Conservation (phyloP, 2,113 vertebrate species). For the Nicator chloris region DNA sequence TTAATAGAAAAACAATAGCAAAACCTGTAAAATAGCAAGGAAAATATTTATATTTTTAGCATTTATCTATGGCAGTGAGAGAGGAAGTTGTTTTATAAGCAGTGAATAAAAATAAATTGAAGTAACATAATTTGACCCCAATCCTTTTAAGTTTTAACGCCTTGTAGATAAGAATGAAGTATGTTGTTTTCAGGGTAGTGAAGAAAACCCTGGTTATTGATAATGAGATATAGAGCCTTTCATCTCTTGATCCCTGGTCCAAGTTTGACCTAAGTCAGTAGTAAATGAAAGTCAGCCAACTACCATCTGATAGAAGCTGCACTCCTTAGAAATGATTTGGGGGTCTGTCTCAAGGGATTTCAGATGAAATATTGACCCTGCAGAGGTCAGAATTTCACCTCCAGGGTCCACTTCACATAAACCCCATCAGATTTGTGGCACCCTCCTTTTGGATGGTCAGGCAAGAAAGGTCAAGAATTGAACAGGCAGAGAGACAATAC, state of each 20-base stretch:
- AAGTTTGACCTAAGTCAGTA: constrained; percentile 47
- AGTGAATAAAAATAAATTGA: constrained; percentile 49
- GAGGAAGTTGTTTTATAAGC: constrained; percentile 34
- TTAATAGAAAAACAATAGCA: neutral
- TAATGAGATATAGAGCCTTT: constrained; percentile 45
- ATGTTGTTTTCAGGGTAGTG: neutral
- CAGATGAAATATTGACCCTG: constrained; percentile 17
- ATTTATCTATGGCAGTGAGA: neutral
- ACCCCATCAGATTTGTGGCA: neutral
- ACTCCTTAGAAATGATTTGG: neutral
- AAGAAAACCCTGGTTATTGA: constrained; percentile 37
- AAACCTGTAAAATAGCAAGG: neutral
- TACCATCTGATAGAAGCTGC: constrained; percentile 38
- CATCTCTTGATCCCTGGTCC: constrained; percentile 56
- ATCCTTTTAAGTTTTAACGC: constrained; percentile 37
- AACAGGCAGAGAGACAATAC: neutral
- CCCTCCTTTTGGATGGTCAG: neutral
- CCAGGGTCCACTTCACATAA: neutral
- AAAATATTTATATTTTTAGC: constrained; percentile 8
- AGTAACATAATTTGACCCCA: constrained; percentile 37
- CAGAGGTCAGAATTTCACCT: constrained; percentile 23
- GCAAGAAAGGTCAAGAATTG: neutral
- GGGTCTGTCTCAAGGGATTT: neutral
- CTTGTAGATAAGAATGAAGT: constrained; percentile 52
- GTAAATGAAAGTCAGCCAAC: constrained; percentile 52